Evolutionary conservation across 2,888 invertebrate genomes (phyloP).

Genomic region (Limnephilus rhombicus): DNA sequence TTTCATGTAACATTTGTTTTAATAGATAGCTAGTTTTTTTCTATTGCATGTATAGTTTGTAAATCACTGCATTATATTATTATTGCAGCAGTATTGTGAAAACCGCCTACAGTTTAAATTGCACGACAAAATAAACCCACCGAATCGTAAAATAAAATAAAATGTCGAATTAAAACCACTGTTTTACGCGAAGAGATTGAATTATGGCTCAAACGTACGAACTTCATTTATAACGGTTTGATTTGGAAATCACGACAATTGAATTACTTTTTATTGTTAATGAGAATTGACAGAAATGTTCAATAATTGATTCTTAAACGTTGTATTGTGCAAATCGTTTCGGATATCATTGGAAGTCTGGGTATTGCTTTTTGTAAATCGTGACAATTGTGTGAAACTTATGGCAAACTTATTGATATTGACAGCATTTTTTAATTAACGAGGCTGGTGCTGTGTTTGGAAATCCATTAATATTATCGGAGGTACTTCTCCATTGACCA

Average conservation of each 20-base stretch:
- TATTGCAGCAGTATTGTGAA: background rate
- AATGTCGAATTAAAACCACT: slow-evolving; percentile 18
- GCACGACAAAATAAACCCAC: slow-evolving; percentile 6
- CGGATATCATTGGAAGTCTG: background rate
- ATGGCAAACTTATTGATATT: background rate
- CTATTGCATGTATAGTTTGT: background rate
- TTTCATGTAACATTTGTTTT: background rate
- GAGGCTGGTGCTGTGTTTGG: background rate
- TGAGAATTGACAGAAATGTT: slow-evolving; percentile 31
- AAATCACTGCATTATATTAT: background rate
- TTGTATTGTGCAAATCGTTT: background rate
- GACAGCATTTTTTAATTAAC: background rate
- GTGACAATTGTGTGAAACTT: background rate
- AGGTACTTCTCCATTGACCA: background rate
- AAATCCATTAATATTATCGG: background rate
- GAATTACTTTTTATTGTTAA: slow-evolving; percentile 40
- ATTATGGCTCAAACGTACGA: background rate
- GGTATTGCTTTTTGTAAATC: background rate
- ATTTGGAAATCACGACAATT: slow-evolving; percentile 9
- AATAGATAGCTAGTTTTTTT: background rate
- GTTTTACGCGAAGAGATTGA: slow-evolving; percentile 13
- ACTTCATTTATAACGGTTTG: background rate
- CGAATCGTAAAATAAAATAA: background rate
- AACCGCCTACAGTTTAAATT: background rate
- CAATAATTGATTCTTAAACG: slow-evolving; percentile 20